Conservation (phyloP, 2,888 invertebrate genomes). For the Dendrolimus houi region DNA sequence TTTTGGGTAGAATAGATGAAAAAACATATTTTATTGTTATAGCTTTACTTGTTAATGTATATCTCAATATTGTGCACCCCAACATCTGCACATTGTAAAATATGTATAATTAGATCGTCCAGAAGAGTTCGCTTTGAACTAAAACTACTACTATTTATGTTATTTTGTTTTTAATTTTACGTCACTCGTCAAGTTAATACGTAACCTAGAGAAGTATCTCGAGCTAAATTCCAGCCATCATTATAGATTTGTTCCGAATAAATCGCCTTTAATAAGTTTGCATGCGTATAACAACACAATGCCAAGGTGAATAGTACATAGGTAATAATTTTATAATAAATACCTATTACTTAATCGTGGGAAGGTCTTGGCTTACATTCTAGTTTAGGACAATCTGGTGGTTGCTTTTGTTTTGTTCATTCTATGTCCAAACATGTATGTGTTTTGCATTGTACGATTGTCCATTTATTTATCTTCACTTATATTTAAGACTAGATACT, state of each 20-base stretch:
- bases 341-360: neutral
- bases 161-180: neutral
- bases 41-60: too few relatives aligned
- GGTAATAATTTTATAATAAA: neutral
- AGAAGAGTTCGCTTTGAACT: too few relatives aligned
- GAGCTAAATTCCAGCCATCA: neutral
- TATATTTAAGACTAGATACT: too few relatives aligned
- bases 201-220: neutral
- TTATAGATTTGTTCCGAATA: neutral
- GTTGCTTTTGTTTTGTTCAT: neutral
- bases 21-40: too few relatives aligned
- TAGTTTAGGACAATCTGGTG: neutral
- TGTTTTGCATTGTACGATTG: too few relatives aligned
- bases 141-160: too few relatives aligned
- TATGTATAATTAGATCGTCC: too few relatives aligned
- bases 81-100: too few relatives aligned
- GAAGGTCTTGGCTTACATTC: neutral
- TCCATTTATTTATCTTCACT: too few relatives aligned
- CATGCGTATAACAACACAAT: conserved; percentile 2
- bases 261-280: neutral
- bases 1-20: too few relatives aligned
- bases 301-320: conserved; percentile 2
- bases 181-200: neutral
- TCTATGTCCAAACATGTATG: too few relatives aligned
- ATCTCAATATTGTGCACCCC: too few relatives aligned